Evolutionary conservation across 53 echinoderm and acorn worm genomes (phyloP), one percentile per base, ranked within the genome.

Genomic region (Temnopleurus reevesii): DNA sequence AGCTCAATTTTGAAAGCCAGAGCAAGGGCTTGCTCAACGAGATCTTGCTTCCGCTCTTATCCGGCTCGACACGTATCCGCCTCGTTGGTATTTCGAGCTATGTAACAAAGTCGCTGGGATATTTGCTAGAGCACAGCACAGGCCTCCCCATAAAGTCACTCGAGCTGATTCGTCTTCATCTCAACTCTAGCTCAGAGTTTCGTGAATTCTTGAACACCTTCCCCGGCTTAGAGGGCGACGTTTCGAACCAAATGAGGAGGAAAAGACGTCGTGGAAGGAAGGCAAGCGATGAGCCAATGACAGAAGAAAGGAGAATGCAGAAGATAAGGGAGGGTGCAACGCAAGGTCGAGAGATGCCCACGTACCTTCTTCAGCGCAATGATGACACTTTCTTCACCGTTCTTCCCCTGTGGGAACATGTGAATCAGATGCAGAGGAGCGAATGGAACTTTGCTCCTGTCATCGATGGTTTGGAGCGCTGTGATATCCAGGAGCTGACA

Each of bases 121-220:
- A 92, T 53, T 29, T 90, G 35, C 86, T 92, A 60, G 28, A 46
- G 27, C 66, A 92, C 65, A 60, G 89, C 3, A 34, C 27, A 4
- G 86, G 77, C 2, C 53, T 92, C 0, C 59, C 53, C 0, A 35
- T 90, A 44, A 86, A 30, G 46, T 59, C 86, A 13, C 65, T 92
- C 27, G 83, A 92, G 65, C 51, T 92, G 55, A 90, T 90, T 38
- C 63, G 86, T 15, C 63, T 90, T 41, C 66, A 81, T 49, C 65
- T 92, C 53, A 81, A 92, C 29, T 92, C 92, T 23, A 92, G 92
- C 79, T 89, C 92, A 43, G 77, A 92, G n/a, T 92, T 92, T 28
- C 86, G 92, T 24, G 92, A 92, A 45, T 92, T 92, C 66, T 90
- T 92, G n/a, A 92, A 92, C 81, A 86, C 90, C 29, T 92, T 86